phyloP scores from a whole-genome alignment of 2,797 vertebrate species.

The Hapalemur alaotrensis region DNA sequence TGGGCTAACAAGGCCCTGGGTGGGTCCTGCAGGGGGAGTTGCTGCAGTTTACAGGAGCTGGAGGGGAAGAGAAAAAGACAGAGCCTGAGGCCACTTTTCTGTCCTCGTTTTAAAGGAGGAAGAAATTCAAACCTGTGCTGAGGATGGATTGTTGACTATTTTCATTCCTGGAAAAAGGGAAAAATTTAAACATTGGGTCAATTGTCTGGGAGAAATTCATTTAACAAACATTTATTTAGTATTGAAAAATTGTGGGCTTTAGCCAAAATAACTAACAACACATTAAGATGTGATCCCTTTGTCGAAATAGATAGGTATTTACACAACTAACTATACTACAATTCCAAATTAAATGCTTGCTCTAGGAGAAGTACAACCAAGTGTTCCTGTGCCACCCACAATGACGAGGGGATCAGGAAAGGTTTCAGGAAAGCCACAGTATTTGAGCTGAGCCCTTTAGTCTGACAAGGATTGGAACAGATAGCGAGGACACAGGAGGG shows the following conservation, averaged over 20 bases:
- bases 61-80: neutral
- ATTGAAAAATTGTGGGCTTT: conserved; percentile 25
- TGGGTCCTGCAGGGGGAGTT: neutral
- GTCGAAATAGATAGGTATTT: neutral
- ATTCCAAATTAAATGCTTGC: conserved; percentile 9
- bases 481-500: neutral
- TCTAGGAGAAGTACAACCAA: neutral
- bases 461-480: neutral
- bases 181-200: neutral
- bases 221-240: conserved; percentile 26
- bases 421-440: neutral
- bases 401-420: neutral
- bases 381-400: neutral
- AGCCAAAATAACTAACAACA: neutral
- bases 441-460: neutral
- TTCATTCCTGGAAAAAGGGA: neutral
- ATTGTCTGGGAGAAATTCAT: neutral
- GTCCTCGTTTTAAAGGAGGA: conserved; percentile 6
- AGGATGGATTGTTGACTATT: neutral
- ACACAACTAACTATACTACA: neutral
- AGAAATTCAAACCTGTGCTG: neutral
- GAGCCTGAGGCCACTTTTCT: neutral
- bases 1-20: neutral
- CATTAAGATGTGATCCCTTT: neutral
- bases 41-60: neutral